Evolutionary conservation across 1,140 invertebrate genomes (phyloP).

Genomic region (Doryteuthis pealeii): DNA sequence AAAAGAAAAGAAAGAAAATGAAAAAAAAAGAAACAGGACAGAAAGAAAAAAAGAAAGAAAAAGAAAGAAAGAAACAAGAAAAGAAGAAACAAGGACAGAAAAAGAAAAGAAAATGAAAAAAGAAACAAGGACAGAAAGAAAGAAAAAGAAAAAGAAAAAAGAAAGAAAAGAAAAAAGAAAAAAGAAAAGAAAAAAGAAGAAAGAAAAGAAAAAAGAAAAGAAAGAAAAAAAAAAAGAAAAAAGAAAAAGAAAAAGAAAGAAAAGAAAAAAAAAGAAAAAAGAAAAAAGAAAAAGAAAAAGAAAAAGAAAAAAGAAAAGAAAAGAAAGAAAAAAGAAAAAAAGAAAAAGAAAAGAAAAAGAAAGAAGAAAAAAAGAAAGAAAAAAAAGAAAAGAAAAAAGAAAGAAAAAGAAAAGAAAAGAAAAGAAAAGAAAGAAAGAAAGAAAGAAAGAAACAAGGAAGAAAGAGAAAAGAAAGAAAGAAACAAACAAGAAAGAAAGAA

Average conservation of each 20-base stretch:
- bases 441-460: too few species aligned
- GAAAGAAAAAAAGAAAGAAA: too few species aligned
- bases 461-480: too few species aligned
- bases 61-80: too few species aligned
- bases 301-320: not conserved
- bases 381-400: not conserved
- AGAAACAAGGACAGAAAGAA: not conserved
- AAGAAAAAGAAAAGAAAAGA: not conserved
- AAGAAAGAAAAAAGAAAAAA: not conserved
- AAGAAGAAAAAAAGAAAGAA: not conserved
- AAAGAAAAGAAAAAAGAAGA: not conserved
- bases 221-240: not conserved
- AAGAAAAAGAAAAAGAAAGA: not conserved
- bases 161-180: not conserved
- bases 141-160: not conserved
- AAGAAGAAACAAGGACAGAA: too few species aligned
- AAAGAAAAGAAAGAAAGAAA: not conserved
- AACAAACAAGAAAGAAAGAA: too few species aligned
- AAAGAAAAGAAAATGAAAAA: not conserved
- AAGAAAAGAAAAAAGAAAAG: not conserved
- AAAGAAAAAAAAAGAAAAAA: not conserved
- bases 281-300: not conserved
- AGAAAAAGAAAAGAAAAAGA: not conserved
- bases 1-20: too few species aligned
- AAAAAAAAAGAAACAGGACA: too few species aligned